Evolutionary conservation across 2,113 vertebrate species (phyloP).

Genomic region (Neodon shergylaensis): DNA sequence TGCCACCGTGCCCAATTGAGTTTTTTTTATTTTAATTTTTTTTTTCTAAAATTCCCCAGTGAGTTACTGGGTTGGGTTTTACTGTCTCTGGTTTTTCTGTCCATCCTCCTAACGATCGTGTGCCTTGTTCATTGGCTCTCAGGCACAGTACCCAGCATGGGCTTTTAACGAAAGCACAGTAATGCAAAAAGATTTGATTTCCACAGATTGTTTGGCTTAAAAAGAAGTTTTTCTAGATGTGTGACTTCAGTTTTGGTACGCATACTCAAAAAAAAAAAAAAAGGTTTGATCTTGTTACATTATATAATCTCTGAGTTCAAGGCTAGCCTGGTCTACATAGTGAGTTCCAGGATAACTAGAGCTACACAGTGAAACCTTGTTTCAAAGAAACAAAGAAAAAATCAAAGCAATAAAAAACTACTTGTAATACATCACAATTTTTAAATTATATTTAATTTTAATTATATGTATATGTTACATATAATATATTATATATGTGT

Average conservation of each 20-base stretch:
- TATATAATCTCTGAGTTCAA: not conserved
- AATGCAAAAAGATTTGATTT: constrained; percentile 23
- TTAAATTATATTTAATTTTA: not conserved
- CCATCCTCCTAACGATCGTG: not conserved
- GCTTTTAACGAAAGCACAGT: constrained; percentile 21
- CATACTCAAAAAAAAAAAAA: constrained; percentile 40
- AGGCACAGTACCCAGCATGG: not conserved
- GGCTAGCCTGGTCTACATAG: not conserved
- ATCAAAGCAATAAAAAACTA: not conserved
- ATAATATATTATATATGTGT: not conserved
- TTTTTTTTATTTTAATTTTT: not conserved
- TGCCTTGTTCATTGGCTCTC: not conserved
- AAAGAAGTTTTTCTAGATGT: constrained; percentile 35
- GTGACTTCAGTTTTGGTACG: constrained; percentile 31
- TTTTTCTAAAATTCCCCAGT: not conserved
- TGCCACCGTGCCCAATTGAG: not conserved
- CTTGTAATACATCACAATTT: not conserved
- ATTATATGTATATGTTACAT: not conserved
- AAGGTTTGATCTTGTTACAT: constrained; percentile 10
- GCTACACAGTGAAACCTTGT: not conserved
- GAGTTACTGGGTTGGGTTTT: not conserved
- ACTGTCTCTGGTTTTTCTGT: not conserved
- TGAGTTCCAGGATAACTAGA: not conserved
- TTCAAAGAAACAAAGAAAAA: not conserved
- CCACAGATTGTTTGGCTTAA: constrained; percentile 40